These are phyloP conservation scores for Paratilapia polleni DNA, from an alignment of 2,113 vertebrate species.

Conservation along the genomic window DNA sequence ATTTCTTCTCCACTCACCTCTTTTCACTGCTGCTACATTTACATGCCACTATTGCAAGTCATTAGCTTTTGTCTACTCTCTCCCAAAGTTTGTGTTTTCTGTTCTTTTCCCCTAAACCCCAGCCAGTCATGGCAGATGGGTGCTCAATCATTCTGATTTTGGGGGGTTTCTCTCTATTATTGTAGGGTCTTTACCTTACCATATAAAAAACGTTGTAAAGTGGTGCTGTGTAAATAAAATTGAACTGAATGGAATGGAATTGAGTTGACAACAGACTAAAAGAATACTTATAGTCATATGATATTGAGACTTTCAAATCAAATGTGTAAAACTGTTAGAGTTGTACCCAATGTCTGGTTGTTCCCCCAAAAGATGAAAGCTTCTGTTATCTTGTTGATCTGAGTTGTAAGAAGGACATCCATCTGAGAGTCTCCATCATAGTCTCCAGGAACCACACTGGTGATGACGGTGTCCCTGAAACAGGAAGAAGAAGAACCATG, in stretches of 20 bases:
- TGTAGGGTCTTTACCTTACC: no score
- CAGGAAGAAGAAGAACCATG: not conserved
- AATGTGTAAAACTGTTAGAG: not conserved
- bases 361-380: conserved; percentile 93
- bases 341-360: conserved; percentile 91
- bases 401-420: conserved; percentile 92
- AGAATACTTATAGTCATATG: not conserved
- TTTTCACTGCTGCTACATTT: no score
- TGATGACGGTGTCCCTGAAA: conserved; percentile 80
- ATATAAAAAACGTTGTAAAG: no score
- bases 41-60: no score
- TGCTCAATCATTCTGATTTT: no score
- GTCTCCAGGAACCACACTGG: conserved; percentile 95
- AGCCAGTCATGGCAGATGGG: no score
- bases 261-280: not conserved
- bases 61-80: no score
- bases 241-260: not conserved
- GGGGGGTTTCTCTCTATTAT: no score
- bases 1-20: no score
- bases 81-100: no score
- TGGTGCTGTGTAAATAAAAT: no score
- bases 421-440: conserved; percentile 98
- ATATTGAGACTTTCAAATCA: not conserved
- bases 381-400: conserved; percentile 34
- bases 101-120: no score